Evolutionary conservation across 2,888 invertebrate species (phyloP), one percentile per base, ranked within the genome.

Genomic region (Lasioglossum vierecki): DNA sequence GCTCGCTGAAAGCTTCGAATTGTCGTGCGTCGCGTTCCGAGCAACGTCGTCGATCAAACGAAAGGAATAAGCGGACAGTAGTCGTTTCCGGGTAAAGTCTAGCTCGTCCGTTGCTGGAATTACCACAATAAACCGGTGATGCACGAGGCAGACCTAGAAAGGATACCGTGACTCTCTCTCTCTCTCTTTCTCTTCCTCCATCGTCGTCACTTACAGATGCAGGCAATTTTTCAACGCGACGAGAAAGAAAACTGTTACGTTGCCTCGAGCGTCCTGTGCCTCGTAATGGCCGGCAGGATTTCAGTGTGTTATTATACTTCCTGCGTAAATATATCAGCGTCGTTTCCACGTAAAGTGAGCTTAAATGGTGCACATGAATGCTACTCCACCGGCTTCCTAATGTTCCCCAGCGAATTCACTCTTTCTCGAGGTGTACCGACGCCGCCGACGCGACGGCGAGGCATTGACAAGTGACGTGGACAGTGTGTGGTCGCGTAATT

Each of bases 201-300:
- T 88, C 84, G 82, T 88, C 88, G 86, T 86, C 86, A 84, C 86
- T 86, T 88, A 88, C 88, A 83, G 88, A 88, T 84, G 88, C 88
- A 78, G 79, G 60, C 84, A 44, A 88, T 88, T 88, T 88, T 86
- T 88, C 84, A 88, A 11, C 18, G 13, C 15, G 86, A 79, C 83
- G 81, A 77, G 68, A 84, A 86, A 84, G 88, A 80, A 82, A 82
- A 82, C 86, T 80, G 88, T 80, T 86, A 86, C 74, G 82, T 71
- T 79, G 79, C 82, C 68, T 30, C 18, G 57, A 76, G 76, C 80
- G 68, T 71, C 78, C 63, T 30, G 75, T 53, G 57, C 57, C 15
- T 13, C 78, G 88, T 86, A 88, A 88, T 83, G 80, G 76, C 26
- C 44, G 84, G 44, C 53, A 71, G 68, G 77, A 84, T 88, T 81